A percentile compares a stretch with the other conserved stretches of the same genome.
phyloP scores from a whole-genome alignment of 2,888 invertebrate species.

The Hydraecia micacea region DNA sequence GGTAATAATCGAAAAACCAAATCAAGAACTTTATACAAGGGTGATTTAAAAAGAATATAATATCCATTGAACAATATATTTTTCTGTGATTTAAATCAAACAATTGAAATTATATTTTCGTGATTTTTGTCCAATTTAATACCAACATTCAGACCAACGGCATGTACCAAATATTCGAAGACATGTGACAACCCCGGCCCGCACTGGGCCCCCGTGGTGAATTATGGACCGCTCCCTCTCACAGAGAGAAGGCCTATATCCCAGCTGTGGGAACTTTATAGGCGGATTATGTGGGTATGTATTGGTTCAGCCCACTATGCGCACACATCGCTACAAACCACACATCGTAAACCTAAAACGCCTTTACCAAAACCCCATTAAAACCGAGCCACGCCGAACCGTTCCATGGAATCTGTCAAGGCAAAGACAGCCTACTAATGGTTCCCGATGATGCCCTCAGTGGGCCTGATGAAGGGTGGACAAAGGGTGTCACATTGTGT shows the following conservation, averaged over 20 bases:
- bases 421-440: constrained; percentile 58
- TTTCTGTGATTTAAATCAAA: background rate
- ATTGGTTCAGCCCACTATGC: background rate
- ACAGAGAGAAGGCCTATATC: too few relatives aligned
- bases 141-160: too few relatives aligned
- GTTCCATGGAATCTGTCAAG: constrained; percentile 40
- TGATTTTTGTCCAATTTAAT: background rate
- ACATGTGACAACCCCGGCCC: too few relatives aligned
- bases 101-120: too few relatives aligned
- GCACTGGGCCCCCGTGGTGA: too few relatives aligned
- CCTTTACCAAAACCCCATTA: constrained; percentile 36
- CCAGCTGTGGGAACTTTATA: too few relatives aligned
- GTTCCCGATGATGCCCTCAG: constrained; percentile 3
- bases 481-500: constrained; percentile 30
- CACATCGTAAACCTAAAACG: background rate
- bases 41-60: background rate
- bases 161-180: too few relatives aligned
- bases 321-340: background rate
- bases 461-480: constrained; percentile 35
- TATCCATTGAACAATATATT: background rate
- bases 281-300: too few relatives aligned
- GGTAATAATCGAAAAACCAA: background rate
- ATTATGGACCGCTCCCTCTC: too few relatives aligned
- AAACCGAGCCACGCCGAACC: constrained; percentile 40
- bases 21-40: background rate